Evolutionary conservation across 2,888 invertebrate genomes (phyloP).

Genomic region (Platypus cylindrus): DNA sequence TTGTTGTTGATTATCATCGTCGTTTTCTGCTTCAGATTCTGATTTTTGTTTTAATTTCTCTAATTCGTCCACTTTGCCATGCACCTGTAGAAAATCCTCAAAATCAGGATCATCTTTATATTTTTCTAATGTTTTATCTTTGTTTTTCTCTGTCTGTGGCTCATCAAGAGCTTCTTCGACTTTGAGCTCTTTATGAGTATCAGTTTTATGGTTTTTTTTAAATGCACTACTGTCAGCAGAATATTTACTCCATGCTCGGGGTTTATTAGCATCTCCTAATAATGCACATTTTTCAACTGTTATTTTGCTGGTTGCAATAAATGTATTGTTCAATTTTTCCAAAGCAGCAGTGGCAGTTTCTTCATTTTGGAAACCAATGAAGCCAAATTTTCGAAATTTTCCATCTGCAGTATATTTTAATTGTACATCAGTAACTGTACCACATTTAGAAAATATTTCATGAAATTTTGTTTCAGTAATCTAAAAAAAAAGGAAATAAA

Average conservation of each 20-base stretch:
- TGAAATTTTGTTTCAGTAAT: slow-evolving; percentile 65
- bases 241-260: slow-evolving; percentile 89
- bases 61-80: slow-evolving; percentile 41
- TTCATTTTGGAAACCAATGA: slow-evolving; percentile 77
- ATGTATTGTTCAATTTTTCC: slow-evolving; percentile 71
- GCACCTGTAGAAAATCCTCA: slow-evolving; percentile 78
- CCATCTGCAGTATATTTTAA: slow-evolving; percentile 87
- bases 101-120: slow-evolving; percentile 83
- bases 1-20: slow-evolving; percentile 31
- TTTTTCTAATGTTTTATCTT: slow-evolving; percentile 44
- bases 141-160: slow-evolving; percentile 45
- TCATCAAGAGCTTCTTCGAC: slow-evolving; percentile 25
- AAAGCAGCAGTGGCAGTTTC: slow-evolving; percentile 67
- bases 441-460: slow-evolving; percentile 64
- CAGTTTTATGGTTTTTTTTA: slow-evolving; percentile 36
- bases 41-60: slow-evolving; percentile 30
- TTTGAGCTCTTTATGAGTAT: slow-evolving; percentile 19
- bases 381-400: slow-evolving; percentile 85
- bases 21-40: slow-evolving; percentile 27
- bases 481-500: slow-evolving; percentile 36
- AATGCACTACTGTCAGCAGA: slow-evolving; percentile 61
- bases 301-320: slow-evolving; percentile 71
- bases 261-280: slow-evolving; percentile 60
- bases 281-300: slow-evolving; percentile 60
- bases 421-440: slow-evolving; percentile 84